Conservation (phyloP, 1,140 invertebrate genomes). For the Diabrotica virgifera region DNA sequence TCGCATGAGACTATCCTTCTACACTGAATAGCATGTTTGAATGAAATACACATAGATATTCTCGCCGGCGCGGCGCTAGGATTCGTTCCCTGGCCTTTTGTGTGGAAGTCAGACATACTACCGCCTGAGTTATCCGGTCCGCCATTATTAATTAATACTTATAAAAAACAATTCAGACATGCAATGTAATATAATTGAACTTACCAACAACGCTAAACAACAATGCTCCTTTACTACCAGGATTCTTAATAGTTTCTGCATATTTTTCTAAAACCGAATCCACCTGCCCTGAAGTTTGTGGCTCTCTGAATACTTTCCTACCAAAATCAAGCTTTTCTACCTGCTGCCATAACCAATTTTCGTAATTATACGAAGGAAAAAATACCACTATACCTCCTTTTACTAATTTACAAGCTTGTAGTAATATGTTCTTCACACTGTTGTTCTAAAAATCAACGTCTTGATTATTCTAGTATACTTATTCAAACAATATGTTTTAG, state of each 20-base stretch:
- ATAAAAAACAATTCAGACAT: neutral
- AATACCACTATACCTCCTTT: slow-evolving; percentile 94
- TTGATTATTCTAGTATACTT: too few relatives aligned
- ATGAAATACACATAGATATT: too few relatives aligned
- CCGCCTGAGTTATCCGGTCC: too few relatives aligned
- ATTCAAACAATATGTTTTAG: too few relatives aligned
- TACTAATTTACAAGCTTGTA: slow-evolving; percentile 74
- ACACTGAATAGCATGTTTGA: too few relatives aligned
- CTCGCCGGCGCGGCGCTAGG: too few relatives aligned
- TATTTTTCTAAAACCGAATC: slow-evolving; percentile 78
- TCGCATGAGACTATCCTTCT: too few relatives aligned
- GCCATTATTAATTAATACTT: too few relatives aligned
- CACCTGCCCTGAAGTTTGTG: slow-evolving; percentile 63
- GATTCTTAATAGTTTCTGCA: slow-evolving; percentile 55
- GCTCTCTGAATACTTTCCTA: slow-evolving; percentile 85
- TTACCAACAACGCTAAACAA: slow-evolving; percentile 82
- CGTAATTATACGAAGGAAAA: slow-evolving; percentile 91
- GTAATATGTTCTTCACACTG: slow-evolving; percentile 52
- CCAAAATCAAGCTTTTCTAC: slow-evolving; percentile 64
- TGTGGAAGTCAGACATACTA: too few relatives aligned
- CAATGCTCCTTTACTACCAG: slow-evolving; percentile 65
- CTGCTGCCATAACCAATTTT: slow-evolving; percentile 68
- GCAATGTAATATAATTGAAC: slow-evolving; percentile 19
- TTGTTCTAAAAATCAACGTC: slow-evolving; percentile 26
- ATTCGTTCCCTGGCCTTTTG: too few relatives aligned